phyloP scores from a whole-genome alignment of 2,888 invertebrate species.

The Barypeithes pellucidus region DNA sequence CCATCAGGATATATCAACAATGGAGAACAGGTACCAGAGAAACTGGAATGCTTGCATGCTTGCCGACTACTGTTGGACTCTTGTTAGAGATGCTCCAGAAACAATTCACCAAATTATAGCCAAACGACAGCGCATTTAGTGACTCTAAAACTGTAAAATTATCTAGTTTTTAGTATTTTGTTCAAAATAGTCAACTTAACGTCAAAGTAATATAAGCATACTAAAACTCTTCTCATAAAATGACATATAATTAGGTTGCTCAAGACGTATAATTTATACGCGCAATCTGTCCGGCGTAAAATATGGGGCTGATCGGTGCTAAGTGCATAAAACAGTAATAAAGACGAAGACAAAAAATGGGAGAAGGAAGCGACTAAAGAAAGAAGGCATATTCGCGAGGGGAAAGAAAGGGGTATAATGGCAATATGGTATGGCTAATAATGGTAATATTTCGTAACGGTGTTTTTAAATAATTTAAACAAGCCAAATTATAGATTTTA shows the following conservation, averaged over 20 bases:
- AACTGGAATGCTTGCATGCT: too few relatives aligned
- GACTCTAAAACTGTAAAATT: too few relatives aligned
- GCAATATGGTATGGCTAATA: conserved; percentile 3
- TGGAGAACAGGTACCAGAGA: too few relatives aligned
- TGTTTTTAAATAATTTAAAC: conserved; percentile 28
- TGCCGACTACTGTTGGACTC: too few relatives aligned
- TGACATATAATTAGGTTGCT: conserved; percentile 48
- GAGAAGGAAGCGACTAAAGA: conserved; percentile 30
- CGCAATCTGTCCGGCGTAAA: conserved; percentile 43
- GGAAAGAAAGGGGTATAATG: conserved; percentile 12
- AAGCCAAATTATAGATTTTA: conserved; percentile 32
- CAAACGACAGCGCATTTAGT: too few relatives aligned
- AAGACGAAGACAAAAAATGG: conserved; percentile 33
- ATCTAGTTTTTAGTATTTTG: too few relatives aligned
- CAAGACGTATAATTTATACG: conserved; percentile 45
- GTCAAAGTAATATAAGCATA: background rate
- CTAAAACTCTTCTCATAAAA: conserved; percentile 35
- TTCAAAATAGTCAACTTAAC: too few relatives aligned
- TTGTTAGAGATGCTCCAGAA: too few relatives aligned
- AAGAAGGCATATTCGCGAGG: conserved; percentile 18
- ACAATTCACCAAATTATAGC: too few relatives aligned
- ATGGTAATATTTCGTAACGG: conserved; percentile 12
- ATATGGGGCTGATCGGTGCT: conserved; percentile 43
- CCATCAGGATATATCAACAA: too few relatives aligned
- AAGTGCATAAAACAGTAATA: conserved; percentile 45